Evolutionary conservation across 2,888 invertebrate species (phyloP), one percentile per base, ranked within the genome.

Genomic region (Heliconius hortense): DNA sequence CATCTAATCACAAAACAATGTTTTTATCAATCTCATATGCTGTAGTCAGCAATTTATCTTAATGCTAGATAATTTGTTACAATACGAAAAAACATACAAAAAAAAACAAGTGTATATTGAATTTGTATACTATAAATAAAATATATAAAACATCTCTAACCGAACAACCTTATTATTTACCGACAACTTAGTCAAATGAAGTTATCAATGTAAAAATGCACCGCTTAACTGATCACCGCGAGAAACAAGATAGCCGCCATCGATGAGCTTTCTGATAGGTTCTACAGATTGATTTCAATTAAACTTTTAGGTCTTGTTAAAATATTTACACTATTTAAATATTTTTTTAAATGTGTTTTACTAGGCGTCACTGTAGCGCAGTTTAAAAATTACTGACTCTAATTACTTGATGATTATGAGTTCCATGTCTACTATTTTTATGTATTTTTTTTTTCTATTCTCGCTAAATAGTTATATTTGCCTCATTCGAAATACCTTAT

Each of bases 231-330:
- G 56, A 69, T 53, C 69, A 56, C 31, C 69, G 31, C 53, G 56
- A 56, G 69, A 67, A 35, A 59, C 31, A 60, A 73, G 67, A 67
- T 68, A 66, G 26, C 73, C 56, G 67, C 72, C 60, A 28, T 59
- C 39, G 67, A 69, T 35, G 28, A 64, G 39, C 15, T 39, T 15
- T 66, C 53, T 53, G 28, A 31, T 68, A 53, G 53, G n/a, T 69
- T 53, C n/a, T 69, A 56, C 56, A 56, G n/a, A 69, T 69, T 69
- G 24, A 15, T 66, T 53, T 69, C 21, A 28, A 39, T 56, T 73
- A 26, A 53, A 15, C 53, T 53, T 68, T 28, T 13, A 68, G 10
- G 10, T 31, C 28, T 28, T 53, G 1, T 13, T n/a, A 31, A 7
- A 53, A 21, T 28, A 28, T 48, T 21, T 64, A 35, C 28, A 7